phyloP scores from a whole-genome alignment of 2,797 vertebrate genomes.

The Triplophysa bombifrons region DNA sequence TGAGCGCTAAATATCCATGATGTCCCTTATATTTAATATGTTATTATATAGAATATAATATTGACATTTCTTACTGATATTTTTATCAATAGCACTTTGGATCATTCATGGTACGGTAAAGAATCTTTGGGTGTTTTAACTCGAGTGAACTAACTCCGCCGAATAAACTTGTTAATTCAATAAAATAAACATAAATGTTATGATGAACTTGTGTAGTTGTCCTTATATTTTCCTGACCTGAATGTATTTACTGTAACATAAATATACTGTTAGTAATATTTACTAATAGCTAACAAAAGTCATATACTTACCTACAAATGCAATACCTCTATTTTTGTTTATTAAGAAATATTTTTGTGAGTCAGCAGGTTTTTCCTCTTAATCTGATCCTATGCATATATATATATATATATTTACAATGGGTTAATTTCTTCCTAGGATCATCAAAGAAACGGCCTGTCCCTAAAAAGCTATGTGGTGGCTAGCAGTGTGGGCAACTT shows the following conservation, averaged over 20 bases:
- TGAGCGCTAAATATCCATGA: constrained; percentile 51
- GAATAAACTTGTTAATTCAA: neutral
- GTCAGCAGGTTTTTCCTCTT: neutral
- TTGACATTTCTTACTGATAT: constrained; percentile 24
- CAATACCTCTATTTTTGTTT: neutral
- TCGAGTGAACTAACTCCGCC: constrained; percentile 31
- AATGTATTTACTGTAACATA: neutral
- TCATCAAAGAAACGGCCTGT: constrained; percentile 55
- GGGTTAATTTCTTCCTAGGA: constrained; percentile 59
- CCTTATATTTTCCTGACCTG: neutral
- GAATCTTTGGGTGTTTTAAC: constrained; percentile 16
- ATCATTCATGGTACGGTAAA: constrained; percentile 54
- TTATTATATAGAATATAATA: constrained; percentile 9
- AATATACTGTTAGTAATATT: neutral
- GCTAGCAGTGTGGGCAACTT: constrained; percentile 92
- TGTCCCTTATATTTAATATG: neutral
- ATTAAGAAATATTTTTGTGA: neutral
- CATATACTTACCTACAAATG: neutral
- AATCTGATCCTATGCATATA: neutral
- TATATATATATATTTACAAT: neutral
- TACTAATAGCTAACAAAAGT: constrained; percentile 41
- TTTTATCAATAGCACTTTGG: constrained; percentile 53
- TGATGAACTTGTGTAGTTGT: constrained; percentile 11
- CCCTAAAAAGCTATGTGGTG: constrained; percentile 91
- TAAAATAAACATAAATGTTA: neutral